Evolutionary conservation across 2,888 invertebrate genomes (phyloP).

Genomic region (Tanytarsus gracilentus): DNA sequence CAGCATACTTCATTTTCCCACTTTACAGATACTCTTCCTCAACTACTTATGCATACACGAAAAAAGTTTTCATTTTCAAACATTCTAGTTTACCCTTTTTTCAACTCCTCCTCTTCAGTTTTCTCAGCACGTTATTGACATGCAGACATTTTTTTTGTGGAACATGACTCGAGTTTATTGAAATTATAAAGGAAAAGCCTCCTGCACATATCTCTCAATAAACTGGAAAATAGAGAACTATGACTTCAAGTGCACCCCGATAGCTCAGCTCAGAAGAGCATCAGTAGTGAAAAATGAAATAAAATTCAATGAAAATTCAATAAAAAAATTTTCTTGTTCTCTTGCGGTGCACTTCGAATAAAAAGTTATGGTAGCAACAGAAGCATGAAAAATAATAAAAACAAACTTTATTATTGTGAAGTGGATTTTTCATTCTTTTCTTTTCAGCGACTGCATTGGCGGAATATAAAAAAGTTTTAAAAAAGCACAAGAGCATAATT

Average conservation of each 20-base stretch:
- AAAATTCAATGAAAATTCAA: not conserved
- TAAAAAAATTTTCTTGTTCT: no score
- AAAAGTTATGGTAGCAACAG: no score
- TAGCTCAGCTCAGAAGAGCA: not conserved
- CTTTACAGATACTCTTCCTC: not conserved
- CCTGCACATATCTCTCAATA: no score
- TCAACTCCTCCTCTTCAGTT: no score
- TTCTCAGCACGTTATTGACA: no score
- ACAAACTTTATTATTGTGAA: slow-evolving; percentile 14
- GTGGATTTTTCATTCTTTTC: slow-evolving; percentile 8
- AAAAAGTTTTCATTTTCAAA: no score
- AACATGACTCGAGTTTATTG: no score
- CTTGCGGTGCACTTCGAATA: no score
- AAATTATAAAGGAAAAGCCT: no score
- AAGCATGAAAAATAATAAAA: slow-evolving; percentile 9
- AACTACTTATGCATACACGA: not conserved
- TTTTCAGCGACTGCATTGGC: no score
- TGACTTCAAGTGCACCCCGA: not conserved
- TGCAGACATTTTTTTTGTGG: no score
- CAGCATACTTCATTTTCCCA: slow-evolving; percentile 4
- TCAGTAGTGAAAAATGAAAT: not conserved
- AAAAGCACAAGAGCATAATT: slow-evolving; percentile 13
- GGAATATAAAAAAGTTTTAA: slow-evolving; percentile 6
- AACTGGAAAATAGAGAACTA: not conserved
- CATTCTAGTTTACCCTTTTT: no score